These are phyloP conservation scores for Conus betulinus DNA, from an alignment of 1,140 invertebrate genomes.

Conservation along the genomic window DNA sequence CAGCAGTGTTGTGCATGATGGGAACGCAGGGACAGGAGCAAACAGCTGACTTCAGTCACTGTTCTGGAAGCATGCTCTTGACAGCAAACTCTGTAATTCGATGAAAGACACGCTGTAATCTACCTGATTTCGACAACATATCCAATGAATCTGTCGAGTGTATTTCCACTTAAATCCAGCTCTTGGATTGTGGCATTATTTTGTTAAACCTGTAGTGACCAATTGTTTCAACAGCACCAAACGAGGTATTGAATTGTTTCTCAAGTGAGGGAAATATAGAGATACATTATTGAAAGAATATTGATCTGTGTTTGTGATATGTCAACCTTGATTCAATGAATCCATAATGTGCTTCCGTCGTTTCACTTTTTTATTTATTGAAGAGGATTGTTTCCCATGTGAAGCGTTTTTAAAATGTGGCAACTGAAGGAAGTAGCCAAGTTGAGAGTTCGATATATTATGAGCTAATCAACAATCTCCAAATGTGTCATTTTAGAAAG, in stretches of 20 bases:
- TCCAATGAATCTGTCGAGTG: not conserved
- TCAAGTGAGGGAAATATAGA: not conserved
- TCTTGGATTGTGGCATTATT: not conserved
- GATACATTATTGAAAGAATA: not conserved
- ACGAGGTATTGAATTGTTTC: not conserved
- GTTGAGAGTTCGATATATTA: not conserved
- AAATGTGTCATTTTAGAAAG: not conserved
- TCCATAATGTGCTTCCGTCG: too few species aligned
- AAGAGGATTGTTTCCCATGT: not conserved
- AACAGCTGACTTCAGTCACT: not conserved
- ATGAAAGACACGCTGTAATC: not conserved
- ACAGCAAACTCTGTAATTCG: conserved; percentile 16
- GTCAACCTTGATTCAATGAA: not conserved
- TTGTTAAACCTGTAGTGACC: not conserved
- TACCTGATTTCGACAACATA: not conserved
- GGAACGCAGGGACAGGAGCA: not conserved
- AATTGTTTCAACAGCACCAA: not conserved
- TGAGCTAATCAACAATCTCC: not conserved
- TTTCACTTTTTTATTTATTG: not conserved
- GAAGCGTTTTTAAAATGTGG: not conserved
- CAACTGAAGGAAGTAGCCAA: not conserved
- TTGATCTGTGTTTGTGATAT: too few species aligned
- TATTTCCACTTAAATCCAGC: not conserved
- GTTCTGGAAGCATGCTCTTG: not conserved
- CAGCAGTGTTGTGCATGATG: conserved; percentile 52